Percentiles rank a stretch among this genome's conserved stretches.
phyloP scores from a whole-genome alignment of 2,888 invertebrate genomes.

The Labia minor region DNA sequence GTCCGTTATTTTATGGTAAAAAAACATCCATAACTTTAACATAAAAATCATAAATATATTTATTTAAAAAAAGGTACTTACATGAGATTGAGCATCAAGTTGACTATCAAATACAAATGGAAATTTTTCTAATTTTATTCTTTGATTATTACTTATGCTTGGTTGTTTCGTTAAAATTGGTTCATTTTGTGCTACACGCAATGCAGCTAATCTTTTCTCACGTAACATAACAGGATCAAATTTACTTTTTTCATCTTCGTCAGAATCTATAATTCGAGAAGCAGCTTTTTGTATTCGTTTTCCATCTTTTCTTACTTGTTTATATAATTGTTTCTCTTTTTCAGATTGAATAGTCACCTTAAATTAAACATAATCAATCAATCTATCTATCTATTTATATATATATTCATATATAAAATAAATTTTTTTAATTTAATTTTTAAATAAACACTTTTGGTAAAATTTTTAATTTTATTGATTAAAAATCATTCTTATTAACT shows the following conservation, averaged over 20 bases:
- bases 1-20: no score
- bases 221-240: slow-evolving; percentile 45
- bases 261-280: slow-evolving; percentile 36
- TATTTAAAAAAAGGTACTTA: slow-evolving; percentile 29
- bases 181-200: slow-evolving; percentile 34
- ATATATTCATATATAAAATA: no score
- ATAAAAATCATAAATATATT: no score
- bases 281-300: slow-evolving; percentile 53
- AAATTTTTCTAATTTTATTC: slow-evolving; percentile 45
- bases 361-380: background rate
- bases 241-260: slow-evolving; percentile 39
- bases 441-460: slow-evolving; percentile 34
- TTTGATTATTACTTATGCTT: slow-evolving; percentile 31
- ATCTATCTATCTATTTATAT: no score
- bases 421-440: slow-evolving; percentile 32
- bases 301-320: slow-evolving; percentile 72
- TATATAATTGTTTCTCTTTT: slow-evolving; percentile 64
- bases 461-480: no score
- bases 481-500: no score
- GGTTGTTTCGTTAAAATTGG: slow-evolving; percentile 32
- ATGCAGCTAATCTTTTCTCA: slow-evolving; percentile 41
- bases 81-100: slow-evolving; percentile 55
- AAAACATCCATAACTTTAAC: no score
- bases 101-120: slow-evolving; percentile 83
- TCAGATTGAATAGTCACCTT: slow-evolving; percentile 60